A percentile compares a stretch with the other conserved stretches of the same genome.
These are phyloP conservation scores for Apoda limacodes DNA, from an alignment of 2,888 invertebrate genomes.

Conservation along the genomic window DNA sequence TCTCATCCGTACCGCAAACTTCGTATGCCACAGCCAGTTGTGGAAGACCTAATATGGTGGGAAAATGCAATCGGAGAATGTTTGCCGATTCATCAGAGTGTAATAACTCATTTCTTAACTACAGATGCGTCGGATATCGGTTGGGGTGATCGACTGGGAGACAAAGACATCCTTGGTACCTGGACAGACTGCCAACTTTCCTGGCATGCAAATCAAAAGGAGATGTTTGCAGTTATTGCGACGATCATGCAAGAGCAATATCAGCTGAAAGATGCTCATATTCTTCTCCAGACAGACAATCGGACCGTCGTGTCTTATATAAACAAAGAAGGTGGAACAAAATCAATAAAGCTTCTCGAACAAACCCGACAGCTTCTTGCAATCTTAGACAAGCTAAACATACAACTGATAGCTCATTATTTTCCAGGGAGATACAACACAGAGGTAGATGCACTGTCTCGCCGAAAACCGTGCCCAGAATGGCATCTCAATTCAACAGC, in stretches of 20 bases:
- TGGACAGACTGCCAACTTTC: constrained; percentile 13
- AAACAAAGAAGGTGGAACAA: constrained; percentile 22
- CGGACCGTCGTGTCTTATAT: constrained; percentile 9
- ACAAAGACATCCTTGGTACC: constrained; percentile 7
- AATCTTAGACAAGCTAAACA: not conserved
- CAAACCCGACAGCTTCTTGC: too few species aligned
- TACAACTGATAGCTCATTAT: constrained; percentile 4
- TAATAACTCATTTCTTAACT: not conserved
- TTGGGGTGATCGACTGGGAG: constrained; percentile 2
- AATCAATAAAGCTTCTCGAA: too few species aligned
- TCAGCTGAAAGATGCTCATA: constrained; percentile 9
- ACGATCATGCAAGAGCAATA: constrained; percentile 5
- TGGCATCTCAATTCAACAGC: constrained; percentile 17
- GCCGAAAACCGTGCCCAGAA: constrained; percentile 7
- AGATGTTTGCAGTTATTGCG: constrained; percentile 9
- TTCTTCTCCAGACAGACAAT: constrained; percentile 14
- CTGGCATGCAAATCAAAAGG: constrained; percentile 18
- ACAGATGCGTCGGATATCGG: constrained; percentile 2
- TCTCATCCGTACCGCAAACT: constrained; percentile 2
- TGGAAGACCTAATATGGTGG: constrained; percentile 16
- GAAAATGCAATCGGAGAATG: constrained; percentile 3
- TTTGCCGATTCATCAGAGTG: too few species aligned
- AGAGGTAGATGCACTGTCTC: constrained; percentile 15
- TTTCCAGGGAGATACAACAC: constrained; percentile 17
- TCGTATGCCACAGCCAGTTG: constrained; percentile 5